Conservation (phyloP, 2,888 invertebrate genomes). For the Polietes domitor region DNA sequence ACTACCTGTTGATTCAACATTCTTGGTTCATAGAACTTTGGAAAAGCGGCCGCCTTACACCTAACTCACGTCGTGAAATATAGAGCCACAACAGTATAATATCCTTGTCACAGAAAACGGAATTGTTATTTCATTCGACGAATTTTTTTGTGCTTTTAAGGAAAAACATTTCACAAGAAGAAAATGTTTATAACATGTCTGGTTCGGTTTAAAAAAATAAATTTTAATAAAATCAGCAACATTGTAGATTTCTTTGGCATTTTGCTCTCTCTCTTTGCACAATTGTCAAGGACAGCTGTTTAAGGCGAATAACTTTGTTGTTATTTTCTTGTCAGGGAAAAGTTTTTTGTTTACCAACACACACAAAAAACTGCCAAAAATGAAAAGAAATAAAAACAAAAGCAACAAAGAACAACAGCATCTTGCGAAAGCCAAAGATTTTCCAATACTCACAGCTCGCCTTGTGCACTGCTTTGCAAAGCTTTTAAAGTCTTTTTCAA, state of each 20-base stretch:
- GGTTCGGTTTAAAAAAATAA: constrained; percentile 1
- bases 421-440: background rate
- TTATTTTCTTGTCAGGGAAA: background rate
- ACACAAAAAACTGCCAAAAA: constrained; percentile 5
- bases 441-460: background rate
- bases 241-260: background rate
- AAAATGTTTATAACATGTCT: background rate
- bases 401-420: background rate
- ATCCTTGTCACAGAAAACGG: background rate
- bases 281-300: constrained; percentile 48
- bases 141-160: background rate
- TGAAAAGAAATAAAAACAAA: background rate
- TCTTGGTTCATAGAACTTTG: too few species aligned
- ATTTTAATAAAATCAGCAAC: constrained; percentile 8
- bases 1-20: too few species aligned
- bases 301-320: background rate
- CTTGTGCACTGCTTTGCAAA: background rate
- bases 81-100: background rate
- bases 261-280: background rate
- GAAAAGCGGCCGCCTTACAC: too few species aligned
- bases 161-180: background rate
- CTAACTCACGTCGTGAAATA: too few species aligned
- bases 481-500: constrained; percentile 13
- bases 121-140: background rate
- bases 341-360: background rate